A percentile compares a stretch with the other conserved stretches of the same genome.
Evolutionary conservation across 2,113 vertebrate genomes (phyloP).

Genomic region (Chlamydotis undulata): DNA sequence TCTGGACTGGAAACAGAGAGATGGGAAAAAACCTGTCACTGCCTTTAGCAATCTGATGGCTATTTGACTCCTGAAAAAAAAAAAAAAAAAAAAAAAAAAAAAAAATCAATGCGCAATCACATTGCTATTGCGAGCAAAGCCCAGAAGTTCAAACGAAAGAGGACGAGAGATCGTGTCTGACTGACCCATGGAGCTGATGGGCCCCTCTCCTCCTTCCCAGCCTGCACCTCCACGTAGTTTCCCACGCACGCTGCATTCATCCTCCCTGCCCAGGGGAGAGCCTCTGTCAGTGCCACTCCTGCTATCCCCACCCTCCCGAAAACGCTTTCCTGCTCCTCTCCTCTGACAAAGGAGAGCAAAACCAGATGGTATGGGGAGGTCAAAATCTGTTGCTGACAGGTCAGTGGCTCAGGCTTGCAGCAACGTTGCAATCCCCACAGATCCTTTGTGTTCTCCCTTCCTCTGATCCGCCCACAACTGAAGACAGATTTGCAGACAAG

Average conservation of each 20-base stretch:
- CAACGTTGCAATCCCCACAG: not conserved
- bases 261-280: not conserved
- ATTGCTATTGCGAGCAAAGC: not conserved
- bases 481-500: slow-evolving; percentile 15
- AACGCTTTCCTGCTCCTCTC: not conserved
- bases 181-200: not conserved
- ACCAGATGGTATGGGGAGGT: not conserved
- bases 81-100: not conserved
- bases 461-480: slow-evolving; percentile 41
- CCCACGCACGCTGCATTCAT: not conserved
- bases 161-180: not conserved
- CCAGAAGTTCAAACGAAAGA: not conserved
- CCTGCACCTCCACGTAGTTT: not conserved
- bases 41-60: not conserved
- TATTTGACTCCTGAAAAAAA: not conserved
- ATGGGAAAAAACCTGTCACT: not conserved
- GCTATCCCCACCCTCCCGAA: not conserved
- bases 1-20: not conserved
- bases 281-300: not conserved
- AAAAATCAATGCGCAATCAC: not conserved
- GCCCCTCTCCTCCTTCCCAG: not conserved
- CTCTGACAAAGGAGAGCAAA: not conserved
- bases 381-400: not conserved
- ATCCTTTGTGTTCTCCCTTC: slow-evolving; percentile 18
- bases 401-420: not conserved